Percentiles rank a stretch among this genome's conserved stretches.
These are phyloP conservation scores for Leptinotarsa rubiginosa DNA, from an alignment of 2,888 invertebrate species.

Conservation along the genomic window DNA sequence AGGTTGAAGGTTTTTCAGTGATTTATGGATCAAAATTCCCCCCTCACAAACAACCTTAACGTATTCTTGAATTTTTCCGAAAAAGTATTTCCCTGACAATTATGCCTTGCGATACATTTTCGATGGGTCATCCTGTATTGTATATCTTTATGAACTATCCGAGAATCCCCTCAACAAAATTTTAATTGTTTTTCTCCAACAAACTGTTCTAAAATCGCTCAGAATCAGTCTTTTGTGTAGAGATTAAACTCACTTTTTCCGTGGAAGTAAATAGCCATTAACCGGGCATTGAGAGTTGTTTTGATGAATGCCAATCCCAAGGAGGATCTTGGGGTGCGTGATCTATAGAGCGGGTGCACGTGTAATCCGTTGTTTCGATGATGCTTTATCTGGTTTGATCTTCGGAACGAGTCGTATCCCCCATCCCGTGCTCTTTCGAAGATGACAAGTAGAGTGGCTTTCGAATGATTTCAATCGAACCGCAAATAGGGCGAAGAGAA, in stretches of 20 bases:
- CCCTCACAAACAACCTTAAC: too few species aligned
- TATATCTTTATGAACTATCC: too few species aligned
- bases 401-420: constrained; percentile 47
- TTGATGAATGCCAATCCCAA: constrained; percentile 48
- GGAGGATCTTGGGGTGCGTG: constrained; percentile 39
- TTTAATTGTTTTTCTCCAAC: background rate
- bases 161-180: too few species aligned
- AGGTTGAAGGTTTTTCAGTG: too few species aligned
- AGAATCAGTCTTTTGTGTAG: background rate
- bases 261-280: constrained; percentile 16
- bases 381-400: constrained; percentile 62
- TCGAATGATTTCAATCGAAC: constrained; percentile 64
- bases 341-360: constrained; percentile 50
- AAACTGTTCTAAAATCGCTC: background rate
- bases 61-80: too few species aligned
- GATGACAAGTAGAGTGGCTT: constrained; percentile 63
- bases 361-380: constrained; percentile 62
- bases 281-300: constrained; percentile 30
- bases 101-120: too few species aligned
- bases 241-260: background rate
- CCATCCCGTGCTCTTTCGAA: constrained; percentile 50
- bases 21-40: too few species aligned
- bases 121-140: too few species aligned
- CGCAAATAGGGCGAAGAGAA: constrained; percentile 58
- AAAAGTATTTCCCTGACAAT: too few species aligned